Base-by-base conservation (phyloP, 2,888 invertebrate genomes). In the Tolmerus cingulatus region DNA sequence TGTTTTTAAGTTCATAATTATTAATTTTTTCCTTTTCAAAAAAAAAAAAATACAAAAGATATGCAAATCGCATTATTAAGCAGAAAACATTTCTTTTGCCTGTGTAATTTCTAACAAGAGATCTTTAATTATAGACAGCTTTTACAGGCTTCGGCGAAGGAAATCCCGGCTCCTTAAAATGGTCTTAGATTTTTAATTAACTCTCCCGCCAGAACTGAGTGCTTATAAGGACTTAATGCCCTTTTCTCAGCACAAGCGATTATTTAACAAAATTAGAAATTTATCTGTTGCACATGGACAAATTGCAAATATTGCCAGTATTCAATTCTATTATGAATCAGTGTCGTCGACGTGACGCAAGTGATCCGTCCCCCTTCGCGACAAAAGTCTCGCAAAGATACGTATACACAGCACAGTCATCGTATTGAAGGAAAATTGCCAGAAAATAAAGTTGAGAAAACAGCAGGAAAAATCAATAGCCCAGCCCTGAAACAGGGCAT, bases 381-480 rank as follows among this genome's bases (percentile, higher is more conserved):
- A 66, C 66, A 27, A 19, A 66, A 66, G 12, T 66, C 66, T 66
- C 23, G 27, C 23, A 23, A 66, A 66, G 66, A 27, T 66, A 66
- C 27, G 5, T 27, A 27, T 46, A 74, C 46, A 46, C 79, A 30
- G 9, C 19, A 23, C 14, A 74, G 46, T 30, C 37, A 34, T 40
- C 74, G 27, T 55, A 27, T 27, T 77, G 74, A 34, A 79, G 86
- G 74, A 78, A 79, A 86, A 86, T 23, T 46, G 43, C 85, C 85
- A 85, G 78, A 87, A 82, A 82, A 84, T 79, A 85, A 87, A 88
- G 74, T 51, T 57, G 37, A 57, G 57, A 77, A 77, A 76, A 81
- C 76, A 76, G 23, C 66, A 85, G 55, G 87, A 87, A 88, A 88
- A 88, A 88, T 88, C 88, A 85, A 88, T 88, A 88, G 43, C 78